These are phyloP conservation scores for Electrophaes corylata DNA, from an alignment of 2,888 invertebrate genomes.

Conservation along the genomic window DNA sequence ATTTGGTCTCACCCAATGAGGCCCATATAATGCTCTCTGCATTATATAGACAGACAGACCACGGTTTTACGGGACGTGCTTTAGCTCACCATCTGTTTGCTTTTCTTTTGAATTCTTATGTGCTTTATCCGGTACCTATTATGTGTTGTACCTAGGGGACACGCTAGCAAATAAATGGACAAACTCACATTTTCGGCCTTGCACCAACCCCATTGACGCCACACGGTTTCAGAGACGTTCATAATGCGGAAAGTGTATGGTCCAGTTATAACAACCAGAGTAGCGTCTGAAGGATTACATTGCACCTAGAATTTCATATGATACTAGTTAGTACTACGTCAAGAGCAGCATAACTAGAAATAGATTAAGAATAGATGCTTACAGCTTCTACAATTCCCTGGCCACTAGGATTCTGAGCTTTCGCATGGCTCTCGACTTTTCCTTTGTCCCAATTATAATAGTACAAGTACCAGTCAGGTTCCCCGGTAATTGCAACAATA, in stretches of 20 bases:
- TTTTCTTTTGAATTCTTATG: not conserved
- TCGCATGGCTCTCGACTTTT: slow-evolving; percentile 89
- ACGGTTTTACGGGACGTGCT: not conserved
- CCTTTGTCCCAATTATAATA: slow-evolving; percentile 93
- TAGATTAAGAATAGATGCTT: slow-evolving; percentile 41
- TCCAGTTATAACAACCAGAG: slow-evolving; percentile 88
- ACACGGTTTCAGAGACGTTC: slow-evolving; percentile 90
- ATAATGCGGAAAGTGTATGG: slow-evolving; percentile 89
- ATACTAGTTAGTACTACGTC: not conserved
- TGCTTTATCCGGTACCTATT: not conserved
- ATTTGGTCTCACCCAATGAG: too few relatives aligned
- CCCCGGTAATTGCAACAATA: slow-evolving; percentile 90
- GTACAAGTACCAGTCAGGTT: slow-evolving; percentile 92
- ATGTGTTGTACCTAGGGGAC: not conserved
- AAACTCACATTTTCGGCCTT: slow-evolving; percentile 88
- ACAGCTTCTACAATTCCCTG: slow-evolving; percentile 85
- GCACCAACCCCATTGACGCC: slow-evolving; percentile 93
- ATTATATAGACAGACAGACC: too few relatives aligned
- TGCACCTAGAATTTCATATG: slow-evolving; percentile 82
- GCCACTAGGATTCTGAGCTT: slow-evolving; percentile 88
- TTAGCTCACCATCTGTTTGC: not conserved
- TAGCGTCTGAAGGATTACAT: slow-evolving; percentile 91
- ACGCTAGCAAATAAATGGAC: not conserved
- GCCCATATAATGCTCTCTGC: not conserved
- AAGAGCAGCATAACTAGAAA: not conserved